Evolutionary conservation across 2,888 invertebrate species (phyloP), one percentile per base, ranked within the genome.

Genomic region (Desoria tigrina): DNA sequence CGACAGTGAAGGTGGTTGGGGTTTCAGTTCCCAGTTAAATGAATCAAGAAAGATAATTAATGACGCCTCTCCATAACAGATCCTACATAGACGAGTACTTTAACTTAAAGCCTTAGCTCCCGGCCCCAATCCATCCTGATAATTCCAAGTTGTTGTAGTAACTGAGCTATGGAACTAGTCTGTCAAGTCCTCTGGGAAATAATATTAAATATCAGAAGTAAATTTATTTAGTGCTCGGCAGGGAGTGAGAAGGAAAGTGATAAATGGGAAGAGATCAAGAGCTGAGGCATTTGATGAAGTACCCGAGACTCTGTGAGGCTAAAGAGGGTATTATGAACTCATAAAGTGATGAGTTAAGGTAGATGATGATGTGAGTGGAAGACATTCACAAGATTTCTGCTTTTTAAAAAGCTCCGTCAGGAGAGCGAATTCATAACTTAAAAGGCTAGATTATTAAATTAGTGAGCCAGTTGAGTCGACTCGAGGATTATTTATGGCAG

Each of bases 181-280:
- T n/a, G n/a, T n/a, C n/a, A n/a, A n/a, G n/a, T n/a, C 32, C 32
- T 32, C 11, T 32, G 32, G 32, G 32, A 32, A 32, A 32, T 32
- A 11, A 32, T 32, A 32, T 32, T 32, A n/a, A n/a, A n/a, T n/a
- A 32, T 32, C 32, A 32, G 32, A 32, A 32, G 32, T 32, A 32
- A 32, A 32, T 32, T 32, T n/a, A n/a, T n/a, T n/a, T 56, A 28
- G 32, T 23, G 55, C 21, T 37, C 23, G 18, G 28, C 51, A 55
- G 11, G 6, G n/a, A 23, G 39, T 53, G 21, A 53, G 54, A n/a
- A 24, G 42, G 53, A 55, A 67, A 64, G 58, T 65, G 68, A 65
- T 68, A 68, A 68, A 68, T 65, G 65, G 62, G 63, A 27, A 55
- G 63, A 55, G 68, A 68, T 68, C 68, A 65, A 53, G 51, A 68